Evolutionary conservation across 2,888 invertebrate species (phyloP).

Genomic region (Dicranocentrus wangi): DNA sequence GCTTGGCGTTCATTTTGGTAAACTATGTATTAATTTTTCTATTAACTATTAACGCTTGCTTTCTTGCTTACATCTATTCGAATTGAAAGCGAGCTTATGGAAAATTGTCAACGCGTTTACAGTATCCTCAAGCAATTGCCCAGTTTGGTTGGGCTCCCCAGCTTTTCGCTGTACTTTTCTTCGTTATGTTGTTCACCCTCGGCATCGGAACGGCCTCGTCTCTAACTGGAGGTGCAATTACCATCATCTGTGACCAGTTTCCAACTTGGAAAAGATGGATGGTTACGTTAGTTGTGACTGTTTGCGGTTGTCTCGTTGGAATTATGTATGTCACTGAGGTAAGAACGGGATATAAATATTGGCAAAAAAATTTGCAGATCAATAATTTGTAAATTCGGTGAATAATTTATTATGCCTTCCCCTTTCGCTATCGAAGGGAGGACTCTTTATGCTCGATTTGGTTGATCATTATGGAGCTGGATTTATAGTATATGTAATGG

Average conservation of each 20-base stretch:
- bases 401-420: no score
- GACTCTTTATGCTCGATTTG: conserved; percentile 79
- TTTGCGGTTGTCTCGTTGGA: conserved; percentile 80
- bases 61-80: no score
- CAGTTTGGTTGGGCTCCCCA: conserved; percentile 84
- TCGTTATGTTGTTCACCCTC: conserved; percentile 86
- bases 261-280: conserved; percentile 79
- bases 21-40: no score
- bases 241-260: conserved; percentile 82
- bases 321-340: conserved; percentile 81
- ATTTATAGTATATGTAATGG: conserved; percentile 79
- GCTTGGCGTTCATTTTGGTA: conserved; percentile 85
- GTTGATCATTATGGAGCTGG: conserved; percentile 81
- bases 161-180: conserved; percentile 86
- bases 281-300: conserved; percentile 78
- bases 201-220: conserved; percentile 84
- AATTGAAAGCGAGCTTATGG: no score
- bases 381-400: neutral
- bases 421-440: no score
- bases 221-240: conserved; percentile 81
- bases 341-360: neutral
- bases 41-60: no score
- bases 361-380: no score
- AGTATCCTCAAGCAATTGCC: conserved; percentile 86
- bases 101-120: no score